Conservation (phyloP, 2,888 invertebrate species). For the Margaritifera margaritifera region DNA sequence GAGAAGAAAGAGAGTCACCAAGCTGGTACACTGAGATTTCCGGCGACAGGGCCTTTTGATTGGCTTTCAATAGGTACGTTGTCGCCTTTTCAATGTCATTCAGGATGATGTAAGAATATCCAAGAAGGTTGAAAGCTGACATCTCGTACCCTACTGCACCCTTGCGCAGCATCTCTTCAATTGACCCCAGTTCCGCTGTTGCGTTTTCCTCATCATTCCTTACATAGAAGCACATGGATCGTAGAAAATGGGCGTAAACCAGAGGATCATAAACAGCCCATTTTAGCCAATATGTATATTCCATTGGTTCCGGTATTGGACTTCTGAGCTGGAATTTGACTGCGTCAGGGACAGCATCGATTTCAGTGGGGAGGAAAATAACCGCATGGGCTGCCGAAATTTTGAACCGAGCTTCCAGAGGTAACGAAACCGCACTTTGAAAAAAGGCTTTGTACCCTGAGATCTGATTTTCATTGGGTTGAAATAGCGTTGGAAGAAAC, state of each 20-base stretch:
- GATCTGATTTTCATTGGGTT: conserved; percentile 1
- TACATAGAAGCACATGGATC: conserved; percentile 4
- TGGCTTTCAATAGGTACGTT: conserved; percentile 9
- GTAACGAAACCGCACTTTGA: background rate
- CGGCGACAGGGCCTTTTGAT: conserved; percentile 2
- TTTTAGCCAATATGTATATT: conserved; percentile 10
- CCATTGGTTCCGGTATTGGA: conserved; percentile 4
- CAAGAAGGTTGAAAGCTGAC: conserved; percentile 12
- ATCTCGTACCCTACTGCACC: conserved; percentile 9
- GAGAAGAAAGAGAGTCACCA: background rate
- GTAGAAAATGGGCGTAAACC: conserved; percentile 10
- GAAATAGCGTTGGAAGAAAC: conserved; percentile 9
- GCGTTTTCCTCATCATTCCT: background rate
- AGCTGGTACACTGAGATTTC: conserved; percentile 8
- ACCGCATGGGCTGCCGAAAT: conserved; percentile 8
- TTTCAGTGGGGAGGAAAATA: conserved; percentile 11
- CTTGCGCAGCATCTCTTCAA: conserved; percentile 7
- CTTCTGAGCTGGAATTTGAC: conserved; percentile 11
- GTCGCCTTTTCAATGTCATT: conserved; percentile 11
- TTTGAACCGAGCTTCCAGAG: conserved; percentile 4
- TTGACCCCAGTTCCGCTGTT: conserved; percentile 1
- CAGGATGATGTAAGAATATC: conserved; percentile 8
- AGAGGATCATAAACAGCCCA: conserved; percentile 17
- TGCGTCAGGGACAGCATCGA: conserved; percentile 3
- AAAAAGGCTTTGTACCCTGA: conserved; percentile 3